Conservation (phyloP, 2,797 vertebrate genomes). For the Cryptoblepharus egeriae region DNA sequence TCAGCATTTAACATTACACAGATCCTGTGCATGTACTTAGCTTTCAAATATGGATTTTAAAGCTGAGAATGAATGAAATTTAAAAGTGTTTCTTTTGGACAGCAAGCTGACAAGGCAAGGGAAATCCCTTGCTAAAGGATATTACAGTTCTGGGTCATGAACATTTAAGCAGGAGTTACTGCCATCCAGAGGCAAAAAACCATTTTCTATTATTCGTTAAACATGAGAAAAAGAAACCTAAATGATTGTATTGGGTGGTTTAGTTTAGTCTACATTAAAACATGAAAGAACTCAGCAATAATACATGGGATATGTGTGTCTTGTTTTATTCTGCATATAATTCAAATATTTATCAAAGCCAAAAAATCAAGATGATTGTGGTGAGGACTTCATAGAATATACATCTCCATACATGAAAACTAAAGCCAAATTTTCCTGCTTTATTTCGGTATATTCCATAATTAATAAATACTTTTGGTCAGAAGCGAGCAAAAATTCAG, state of each 20-base stretch:
- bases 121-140: constrained; percentile 65
- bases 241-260: constrained; percentile 40
- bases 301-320: constrained; percentile 24
- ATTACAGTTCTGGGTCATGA: constrained; percentile 59
- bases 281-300: constrained; percentile 44
- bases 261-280: constrained; percentile 44
- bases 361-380: constrained; percentile 26
- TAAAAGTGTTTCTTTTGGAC: constrained; percentile 70
- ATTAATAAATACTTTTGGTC: neutral
- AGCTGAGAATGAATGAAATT: constrained; percentile 59
- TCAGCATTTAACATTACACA: constrained; percentile 60
- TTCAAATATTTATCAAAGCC: constrained; percentile 1
- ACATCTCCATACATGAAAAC: neutral
- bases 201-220: constrained; percentile 45
- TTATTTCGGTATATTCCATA: constrained; percentile 3
- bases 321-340: constrained; percentile 24
- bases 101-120: constrained; percentile 66
- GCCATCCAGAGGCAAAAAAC: constrained; percentile 80
- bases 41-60: constrained; percentile 58
- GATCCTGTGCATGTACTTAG: constrained; percentile 50
- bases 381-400: constrained; percentile 14
- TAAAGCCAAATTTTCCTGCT: neutral
- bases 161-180: constrained; percentile 72
- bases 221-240: constrained; percentile 45
- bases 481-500: neutral